These are phyloP conservation scores for Clunio marinus DNA, from an alignment of 2,888 invertebrate genomes.

Conservation along the genomic window DNA sequence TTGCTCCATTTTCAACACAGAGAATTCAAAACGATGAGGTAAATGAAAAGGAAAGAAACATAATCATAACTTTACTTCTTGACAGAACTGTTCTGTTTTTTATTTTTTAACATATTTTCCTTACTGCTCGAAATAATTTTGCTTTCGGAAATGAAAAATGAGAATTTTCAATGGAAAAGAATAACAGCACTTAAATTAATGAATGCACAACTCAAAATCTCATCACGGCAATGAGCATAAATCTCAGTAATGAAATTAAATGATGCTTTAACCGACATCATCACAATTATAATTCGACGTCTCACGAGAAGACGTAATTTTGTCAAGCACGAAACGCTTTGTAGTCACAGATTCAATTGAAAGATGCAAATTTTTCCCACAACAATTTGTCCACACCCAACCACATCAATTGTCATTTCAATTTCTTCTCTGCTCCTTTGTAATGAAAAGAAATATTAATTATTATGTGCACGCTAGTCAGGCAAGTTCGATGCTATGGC, in stretches of 20 bases:
- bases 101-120: too few species aligned
- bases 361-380: conserved; percentile 25
- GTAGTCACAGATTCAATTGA: not conserved
- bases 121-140: too few species aligned
- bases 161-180: not conserved
- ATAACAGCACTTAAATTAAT: not conserved
- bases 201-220: not conserved
- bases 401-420: conserved; percentile 27
- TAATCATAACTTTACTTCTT: not conserved
- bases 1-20: not conserved
- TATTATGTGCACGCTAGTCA: conserved; percentile 12
- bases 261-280: not conserved
- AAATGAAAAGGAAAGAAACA: not conserved
- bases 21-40: not conserved
- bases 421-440: not conserved
- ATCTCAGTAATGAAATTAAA: not conserved
- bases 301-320: conserved; percentile 31
- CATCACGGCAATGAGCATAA: not conserved
- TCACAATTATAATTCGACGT: conserved; percentile 3
- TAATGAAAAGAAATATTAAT: conserved; percentile 15
- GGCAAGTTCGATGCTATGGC: not conserved
- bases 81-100: not conserved
- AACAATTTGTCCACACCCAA: conserved; percentile 28
- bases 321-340: conserved; percentile 19
- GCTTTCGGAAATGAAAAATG: conserved; percentile 10